Base-by-base conservation (phyloP, 2,113 vertebrate genomes). In the Nerophis ophidion region DNA sequence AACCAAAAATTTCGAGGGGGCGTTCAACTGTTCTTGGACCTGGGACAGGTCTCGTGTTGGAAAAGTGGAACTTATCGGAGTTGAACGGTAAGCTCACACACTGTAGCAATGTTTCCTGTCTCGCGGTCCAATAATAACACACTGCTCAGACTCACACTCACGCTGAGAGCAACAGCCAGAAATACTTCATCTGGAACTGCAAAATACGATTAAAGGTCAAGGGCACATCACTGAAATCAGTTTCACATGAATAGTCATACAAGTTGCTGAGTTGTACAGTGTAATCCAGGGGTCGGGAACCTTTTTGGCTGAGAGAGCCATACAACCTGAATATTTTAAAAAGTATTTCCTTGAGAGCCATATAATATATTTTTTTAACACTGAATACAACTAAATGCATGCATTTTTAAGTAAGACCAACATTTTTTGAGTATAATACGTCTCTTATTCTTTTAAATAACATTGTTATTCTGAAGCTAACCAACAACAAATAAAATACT, bases 11-110 rank as follows among this genome's bases (percentile, higher is more conserved):
- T 80, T 77, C 63, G 78, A 46, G 0, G 82, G 85, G 34, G 71
- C 68, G 55, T 84, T 88, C 58, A 36, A 5, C 38, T 87, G 86
- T 72, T 84, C 76, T 5, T 88, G 86, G 86, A 76, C 64, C 10
- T 83, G 80, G 79, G 16, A 79, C 63, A 62, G 12, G 9, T 48
- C 1, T 4, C 79, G 82, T 0, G 36, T 48, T 35, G 74, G 82
- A 48, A 75, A 48, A 60, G 79, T 86, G 3, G 75, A 68, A 2
- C 73, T 83, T 15, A 54, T 88, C 71, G 78, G 40, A 55, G 81
- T 50, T 59, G 45, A 7, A 34, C 79, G 82, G 86, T 88, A 77
- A 72, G 75, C 11, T 58, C 45, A 7, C 48, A 19, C 16, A 70
- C 63, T 19, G 11, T 58, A 9, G 42, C 59, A 16, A 62, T 42